Evolutionary conservation across 2,113 vertebrate species (phyloP), one percentile per base, ranked within the genome.

Genomic region (Tringa solitaria): DNA sequence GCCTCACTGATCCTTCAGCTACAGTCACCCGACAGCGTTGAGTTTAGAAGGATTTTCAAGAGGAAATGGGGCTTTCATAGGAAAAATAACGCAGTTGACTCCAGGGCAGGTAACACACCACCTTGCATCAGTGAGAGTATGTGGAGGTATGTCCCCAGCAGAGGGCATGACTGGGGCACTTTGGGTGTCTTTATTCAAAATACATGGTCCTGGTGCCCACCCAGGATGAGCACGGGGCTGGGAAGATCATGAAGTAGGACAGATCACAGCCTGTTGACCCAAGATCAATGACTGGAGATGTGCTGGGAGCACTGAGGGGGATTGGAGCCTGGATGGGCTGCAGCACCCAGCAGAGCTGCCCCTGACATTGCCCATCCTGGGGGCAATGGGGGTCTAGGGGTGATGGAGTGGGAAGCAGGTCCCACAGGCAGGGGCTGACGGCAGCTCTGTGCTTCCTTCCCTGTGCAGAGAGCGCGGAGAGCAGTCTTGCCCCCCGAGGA

Each of bases 401-500:
- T 9, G 10, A 1, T 14, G 46, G 35, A 85, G 45, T 23, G 19
- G 32, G 43, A 46, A 87, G 60, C 33, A 35, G 46, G 16, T 30
- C 39, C 53, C 33, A 22, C 1, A 2, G 77, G 39, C 67, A 76
- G 80, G 35, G 22, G 19, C 57, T 93, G 85, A 87, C 0, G 2
- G 26, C 65, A 64, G 37, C 46, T 80, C 35, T 89, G 60, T 56
- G 74, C 20, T 96, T 91, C 64, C 84, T 74, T 77, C 14, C 60
- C 35, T 7, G 4, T 28, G 28, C 90, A 99, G 98, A 98, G 98
- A 85, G 61, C 41, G 5, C 98, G 95, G 77, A 97, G 99, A 94
- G 94, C 97, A 32, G 83, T 97, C 65, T 89, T 93, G 46, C 92
- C 90, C 6, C 95, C 91, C 3, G 97, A 98, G 20, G 98, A 98